Evolutionary conservation across 1,140 invertebrate genomes (phyloP), one percentile per base, ranked within the genome.

Genomic region (Dreissena polymorpha): DNA sequence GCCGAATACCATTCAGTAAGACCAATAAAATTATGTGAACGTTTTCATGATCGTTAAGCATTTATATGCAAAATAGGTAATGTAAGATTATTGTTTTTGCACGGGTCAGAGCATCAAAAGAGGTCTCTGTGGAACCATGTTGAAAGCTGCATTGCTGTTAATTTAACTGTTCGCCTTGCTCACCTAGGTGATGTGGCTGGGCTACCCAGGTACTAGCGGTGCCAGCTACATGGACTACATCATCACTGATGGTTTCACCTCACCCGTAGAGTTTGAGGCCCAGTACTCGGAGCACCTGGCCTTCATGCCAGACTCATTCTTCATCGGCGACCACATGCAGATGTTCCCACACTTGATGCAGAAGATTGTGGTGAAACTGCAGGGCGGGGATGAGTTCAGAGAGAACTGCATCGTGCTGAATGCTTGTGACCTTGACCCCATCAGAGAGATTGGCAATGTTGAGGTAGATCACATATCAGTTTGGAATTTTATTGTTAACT

Each of bases 201-300:
- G 99, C 3, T 99, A 99, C 94, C 99, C 99, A 0, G 98, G 98
- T 6, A 99, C 98, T 0, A 99, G 98, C 90, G 99, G 99, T 1
- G 98, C 99, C 2, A 95, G 96, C 79, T 99, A 98, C 91, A 99
- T 99, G 97, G 99, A 99, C 93, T 99, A 99, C 93, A 95, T 99
- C 78, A 96, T 99, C 68, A 99, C 98, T 5, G 99, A 99, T 93
- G 94, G 95, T 79, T 95, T 98, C 6, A 99, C 98, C 0, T 99
- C 98, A 51, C 99, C 99, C 0, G 70, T 97, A 23, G 95, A 97
- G 87, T 93, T 98, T 23, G 96, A 95, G n/a, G 93, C 93, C 83
- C 98, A 99, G 91, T 99, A 99, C 92, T 98, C 97, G 88, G 99
- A 99, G 92, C 99, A 99, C 92, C 94, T 99, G 77, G 98, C 98